These are phyloP conservation scores for Bubalus kerabau DNA, from an alignment of 2,113 vertebrate genomes.

Conservation along the genomic window DNA sequence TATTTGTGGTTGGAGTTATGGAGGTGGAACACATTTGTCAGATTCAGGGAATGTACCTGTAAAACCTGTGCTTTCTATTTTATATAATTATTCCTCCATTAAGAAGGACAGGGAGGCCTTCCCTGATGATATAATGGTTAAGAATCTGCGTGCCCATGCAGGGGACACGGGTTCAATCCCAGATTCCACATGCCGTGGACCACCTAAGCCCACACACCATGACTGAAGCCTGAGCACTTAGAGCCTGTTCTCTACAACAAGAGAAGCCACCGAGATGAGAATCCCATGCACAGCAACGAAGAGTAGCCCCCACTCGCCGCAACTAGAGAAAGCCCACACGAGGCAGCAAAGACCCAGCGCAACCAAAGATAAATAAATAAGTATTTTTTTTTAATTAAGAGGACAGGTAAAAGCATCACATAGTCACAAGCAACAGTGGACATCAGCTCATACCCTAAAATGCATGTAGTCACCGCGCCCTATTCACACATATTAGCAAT, in stretches of 20 bases:
- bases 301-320: background rate
- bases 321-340: background rate
- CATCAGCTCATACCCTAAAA: background rate
- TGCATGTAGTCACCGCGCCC: rapidly evolving
- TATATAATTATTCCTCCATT: background rate
- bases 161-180: background rate
- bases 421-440: rapidly evolving
- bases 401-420: background rate
- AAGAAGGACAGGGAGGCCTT: background rate
- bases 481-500: background rate
- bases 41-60: background rate
- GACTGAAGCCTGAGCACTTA: background rate
- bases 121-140: background rate
- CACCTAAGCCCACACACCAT: background rate
- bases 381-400: background rate
- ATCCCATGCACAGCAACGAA: background rate
- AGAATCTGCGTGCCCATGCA: background rate
- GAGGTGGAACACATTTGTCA: background rate
- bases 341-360: background rate
- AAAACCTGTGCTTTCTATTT: background rate
- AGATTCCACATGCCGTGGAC: background rate
- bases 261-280: background rate
- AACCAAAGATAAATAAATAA: background rate
- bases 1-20: background rate
- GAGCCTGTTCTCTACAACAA: background rate